phyloP scores from a whole-genome alignment of 2,113 vertebrate species.

The Sceloporus undulatus region DNA sequence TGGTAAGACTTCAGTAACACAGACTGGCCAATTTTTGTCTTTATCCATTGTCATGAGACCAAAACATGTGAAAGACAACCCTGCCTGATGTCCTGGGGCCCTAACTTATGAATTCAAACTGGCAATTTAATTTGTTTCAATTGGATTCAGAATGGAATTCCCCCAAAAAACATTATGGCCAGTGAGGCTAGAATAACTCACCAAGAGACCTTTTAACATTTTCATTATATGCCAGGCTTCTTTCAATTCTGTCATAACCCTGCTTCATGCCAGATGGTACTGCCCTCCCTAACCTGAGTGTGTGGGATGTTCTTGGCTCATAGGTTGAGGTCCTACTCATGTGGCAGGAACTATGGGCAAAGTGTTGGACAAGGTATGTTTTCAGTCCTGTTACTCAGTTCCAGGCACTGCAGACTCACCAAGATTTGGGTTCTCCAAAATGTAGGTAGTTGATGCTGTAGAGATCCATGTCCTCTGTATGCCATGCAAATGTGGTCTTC shows the following conservation, averaged over 20 bases:
- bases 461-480: conserved; percentile 99
- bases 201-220: background rate
- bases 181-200: background rate
- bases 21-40: no score
- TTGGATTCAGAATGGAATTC: background rate
- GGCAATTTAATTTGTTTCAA: no score
- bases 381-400: background rate
- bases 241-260: background rate
- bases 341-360: no score
- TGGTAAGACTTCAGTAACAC: no score
- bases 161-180: background rate
- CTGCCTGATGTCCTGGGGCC: no score
- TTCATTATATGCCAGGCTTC: background rate
- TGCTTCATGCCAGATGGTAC: no score
- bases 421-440: conserved; percentile 97
- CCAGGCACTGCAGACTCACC: conserved; percentile 77
- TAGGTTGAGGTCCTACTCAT: no score
- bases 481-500: conserved; percentile 99
- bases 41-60: no score
- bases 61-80: no score
- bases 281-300: background rate
- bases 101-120: no score
- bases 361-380: background rate
- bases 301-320: background rate
- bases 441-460: conserved; percentile 99